These are phyloP conservation scores for Itoplectis maculator DNA, from an alignment of 2,888 invertebrate genomes.

Conservation along the genomic window DNA sequence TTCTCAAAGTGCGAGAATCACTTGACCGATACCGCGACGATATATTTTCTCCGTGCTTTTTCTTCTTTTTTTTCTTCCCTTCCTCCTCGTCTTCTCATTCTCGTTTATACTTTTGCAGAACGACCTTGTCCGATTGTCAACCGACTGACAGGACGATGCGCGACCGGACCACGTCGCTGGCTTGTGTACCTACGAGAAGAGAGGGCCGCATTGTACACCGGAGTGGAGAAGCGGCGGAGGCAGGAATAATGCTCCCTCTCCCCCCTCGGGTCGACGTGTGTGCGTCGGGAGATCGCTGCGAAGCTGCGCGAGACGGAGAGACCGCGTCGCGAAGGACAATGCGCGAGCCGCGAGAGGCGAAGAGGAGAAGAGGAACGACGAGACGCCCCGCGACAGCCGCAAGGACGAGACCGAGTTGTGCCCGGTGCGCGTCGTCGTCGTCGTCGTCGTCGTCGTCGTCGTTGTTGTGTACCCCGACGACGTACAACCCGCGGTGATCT, in stretches of 20 bases:
- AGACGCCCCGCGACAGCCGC: slow-evolving; percentile 35
- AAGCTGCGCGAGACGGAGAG: slow-evolving; percentile 21
- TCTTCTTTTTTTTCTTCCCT: background rate
- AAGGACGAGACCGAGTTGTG: slow-evolving; percentile 33
- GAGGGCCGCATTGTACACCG: slow-evolving; percentile 23
- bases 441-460: no score
- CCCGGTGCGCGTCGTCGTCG: background rate
- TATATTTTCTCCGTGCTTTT: background rate
- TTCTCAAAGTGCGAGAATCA: background rate
- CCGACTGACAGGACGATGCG: slow-evolving; percentile 50
- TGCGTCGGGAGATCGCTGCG: background rate
- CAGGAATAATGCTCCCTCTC: slow-evolving; percentile 22
- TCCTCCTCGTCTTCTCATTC: background rate
- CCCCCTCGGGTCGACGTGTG: no score
- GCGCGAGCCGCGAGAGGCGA: slow-evolving; percentile 24
- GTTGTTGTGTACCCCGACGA: slow-evolving; percentile 28
- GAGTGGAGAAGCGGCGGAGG: slow-evolving; percentile 5
- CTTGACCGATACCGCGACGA: background rate
- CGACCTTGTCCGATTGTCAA: slow-evolving; percentile 65
- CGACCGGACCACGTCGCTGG: background rate
- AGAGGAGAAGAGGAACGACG: slow-evolving; percentile 32
- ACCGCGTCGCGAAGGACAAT: slow-evolving; percentile 45
- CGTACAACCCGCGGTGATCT: slow-evolving; percentile 33
- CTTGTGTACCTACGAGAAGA: background rate
- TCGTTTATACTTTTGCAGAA: background rate